Evolutionary conservation across 2,797 vertebrate genomes (phyloP).

Genomic region (Sphaeramia orbicularis): DNA sequence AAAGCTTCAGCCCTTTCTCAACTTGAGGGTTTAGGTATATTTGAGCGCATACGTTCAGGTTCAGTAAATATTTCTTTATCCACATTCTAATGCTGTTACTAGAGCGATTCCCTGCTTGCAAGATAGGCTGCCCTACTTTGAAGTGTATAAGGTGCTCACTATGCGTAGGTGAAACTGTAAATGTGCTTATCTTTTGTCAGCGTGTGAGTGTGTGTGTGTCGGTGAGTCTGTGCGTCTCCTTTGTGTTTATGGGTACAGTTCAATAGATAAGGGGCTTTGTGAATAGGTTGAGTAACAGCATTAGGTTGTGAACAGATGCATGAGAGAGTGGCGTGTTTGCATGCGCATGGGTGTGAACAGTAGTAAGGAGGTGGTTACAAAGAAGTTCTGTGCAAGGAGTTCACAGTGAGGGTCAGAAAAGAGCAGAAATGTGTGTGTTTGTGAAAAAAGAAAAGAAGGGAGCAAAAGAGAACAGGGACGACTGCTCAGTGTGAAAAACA

Average conservation of each 20-base stretch:
- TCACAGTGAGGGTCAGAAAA: slow-evolving; percentile 38
- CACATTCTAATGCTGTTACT: slow-evolving; percentile 65
- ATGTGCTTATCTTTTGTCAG: slow-evolving; percentile 72
- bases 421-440: slow-evolving; percentile 2
- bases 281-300: slow-evolving; percentile 68
- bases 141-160: slow-evolving; percentile 68
- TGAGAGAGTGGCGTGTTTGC: slow-evolving; percentile 30
- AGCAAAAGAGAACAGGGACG: slow-evolving; percentile 17
- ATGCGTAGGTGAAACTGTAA: slow-evolving; percentile 72
- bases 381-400: slow-evolving; percentile 44
- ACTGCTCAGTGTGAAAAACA: slow-evolving; percentile 60
- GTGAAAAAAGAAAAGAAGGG: slow-evolving; percentile 3
- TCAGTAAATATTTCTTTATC: slow-evolving; percentile 71
- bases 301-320: slow-evolving; percentile 56
- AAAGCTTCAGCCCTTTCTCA: slow-evolving; percentile 35
- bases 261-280: slow-evolving; percentile 62
- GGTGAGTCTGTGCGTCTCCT: slow-evolving; percentile 31
- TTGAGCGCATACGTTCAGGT: slow-evolving; percentile 67
- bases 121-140: slow-evolving; percentile 72
- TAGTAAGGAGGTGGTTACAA: slow-evolving; percentile 32
- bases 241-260: slow-evolving; percentile 66
- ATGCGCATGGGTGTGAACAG: slow-evolving; percentile 13
- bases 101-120: slow-evolving; percentile 50
- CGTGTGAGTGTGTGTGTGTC: slow-evolving; percentile 39
- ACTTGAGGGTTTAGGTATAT: slow-evolving; percentile 53